phyloP scores from a whole-genome alignment of 2,797 vertebrate species.

The Chromis chromis region DNA sequence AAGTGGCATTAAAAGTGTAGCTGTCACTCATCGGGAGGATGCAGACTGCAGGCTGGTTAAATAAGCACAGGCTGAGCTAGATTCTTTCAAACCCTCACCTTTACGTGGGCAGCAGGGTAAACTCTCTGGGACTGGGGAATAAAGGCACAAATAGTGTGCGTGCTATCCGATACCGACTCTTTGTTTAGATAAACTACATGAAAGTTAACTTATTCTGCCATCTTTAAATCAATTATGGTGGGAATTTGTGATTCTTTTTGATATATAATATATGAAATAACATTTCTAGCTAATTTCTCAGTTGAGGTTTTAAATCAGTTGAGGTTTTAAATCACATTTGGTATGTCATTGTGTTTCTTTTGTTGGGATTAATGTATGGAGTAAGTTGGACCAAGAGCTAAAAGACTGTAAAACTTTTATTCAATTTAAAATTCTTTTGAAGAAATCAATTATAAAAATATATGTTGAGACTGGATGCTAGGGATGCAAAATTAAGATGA shows the following conservation, averaged over 20 bases:
- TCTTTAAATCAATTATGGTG: background rate
- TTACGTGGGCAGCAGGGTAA: background rate
- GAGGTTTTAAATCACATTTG: too few relatives aligned
- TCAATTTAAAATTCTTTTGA: too few relatives aligned
- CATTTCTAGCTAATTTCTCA: too few relatives aligned
- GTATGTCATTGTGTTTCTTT: too few relatives aligned
- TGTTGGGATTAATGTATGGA: too few relatives aligned
- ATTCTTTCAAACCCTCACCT: slow-evolving; percentile 17
- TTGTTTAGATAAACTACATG: background rate
- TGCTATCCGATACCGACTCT: background rate
- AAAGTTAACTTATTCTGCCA: background rate
- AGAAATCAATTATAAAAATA: too few relatives aligned
- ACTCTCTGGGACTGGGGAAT: background rate
- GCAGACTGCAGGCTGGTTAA: slow-evolving; percentile 12
- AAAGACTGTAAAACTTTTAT: too few relatives aligned
- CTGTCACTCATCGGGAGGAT: slow-evolving; percentile 40
- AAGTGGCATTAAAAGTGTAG: slow-evolving; percentile 22
- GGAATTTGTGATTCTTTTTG: background rate
- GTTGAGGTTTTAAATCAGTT: too few relatives aligned
- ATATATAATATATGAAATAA: background rate
- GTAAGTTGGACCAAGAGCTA: too few relatives aligned
- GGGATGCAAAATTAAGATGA: too few relatives aligned
- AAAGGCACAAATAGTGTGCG: background rate
- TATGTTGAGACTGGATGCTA: too few relatives aligned
- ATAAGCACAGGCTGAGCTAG: slow-evolving; percentile 23